phyloP scores from a whole-genome alignment of 2,888 invertebrate species.

The Orthosia gothica region DNA sequence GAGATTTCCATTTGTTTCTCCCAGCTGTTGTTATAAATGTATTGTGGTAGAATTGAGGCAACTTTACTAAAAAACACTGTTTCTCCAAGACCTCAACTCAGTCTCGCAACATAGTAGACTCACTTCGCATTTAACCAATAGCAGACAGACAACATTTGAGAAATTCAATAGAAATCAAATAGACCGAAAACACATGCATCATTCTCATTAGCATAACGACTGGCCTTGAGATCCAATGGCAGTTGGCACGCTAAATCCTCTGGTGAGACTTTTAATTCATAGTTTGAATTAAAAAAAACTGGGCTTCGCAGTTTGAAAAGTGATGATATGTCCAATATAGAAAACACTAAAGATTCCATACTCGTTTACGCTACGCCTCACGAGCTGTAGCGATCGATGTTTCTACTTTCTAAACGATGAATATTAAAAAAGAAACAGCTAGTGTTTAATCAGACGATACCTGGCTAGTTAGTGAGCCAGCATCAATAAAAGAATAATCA shows the following conservation, averaged over 20 bases:
- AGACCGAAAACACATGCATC: conserved; percentile 82
- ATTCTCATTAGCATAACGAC: conserved; percentile 74
- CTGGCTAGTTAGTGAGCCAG: conserved; percentile 57
- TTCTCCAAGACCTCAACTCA: conserved; percentile 39
- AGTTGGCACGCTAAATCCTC: conserved; percentile 50
- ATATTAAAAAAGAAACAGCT: conserved; percentile 50
- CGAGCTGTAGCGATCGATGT: conserved; percentile 20
- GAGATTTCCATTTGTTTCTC: conserved; percentile 36
- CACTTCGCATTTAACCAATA: conserved; percentile 67
- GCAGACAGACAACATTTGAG: conserved; percentile 66
- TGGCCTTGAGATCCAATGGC: conserved; percentile 70
- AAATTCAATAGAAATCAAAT: conserved; percentile 79
- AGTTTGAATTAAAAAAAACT: conserved; percentile 35
- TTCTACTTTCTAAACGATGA: conserved; percentile 59
- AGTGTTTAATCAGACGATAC: conserved; percentile 42
- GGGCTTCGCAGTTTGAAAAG: conserved; percentile 9
- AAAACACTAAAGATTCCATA: conserved; percentile 24
- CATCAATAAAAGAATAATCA: conserved; percentile 73
- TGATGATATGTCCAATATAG: conserved; percentile 6
- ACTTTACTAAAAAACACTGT: conserved; percentile 31
- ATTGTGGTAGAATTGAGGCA: conserved; percentile 47
- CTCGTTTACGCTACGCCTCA: conserved; percentile 35
- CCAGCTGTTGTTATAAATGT: conserved; percentile 40
- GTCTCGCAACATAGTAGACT: conserved; percentile 49
- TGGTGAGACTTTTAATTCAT: conserved; percentile 20